These are phyloP conservation scores for Yoshiicerus persimilis DNA, from an alignment of 1,140 invertebrate species.

Conservation along the genomic window DNA sequence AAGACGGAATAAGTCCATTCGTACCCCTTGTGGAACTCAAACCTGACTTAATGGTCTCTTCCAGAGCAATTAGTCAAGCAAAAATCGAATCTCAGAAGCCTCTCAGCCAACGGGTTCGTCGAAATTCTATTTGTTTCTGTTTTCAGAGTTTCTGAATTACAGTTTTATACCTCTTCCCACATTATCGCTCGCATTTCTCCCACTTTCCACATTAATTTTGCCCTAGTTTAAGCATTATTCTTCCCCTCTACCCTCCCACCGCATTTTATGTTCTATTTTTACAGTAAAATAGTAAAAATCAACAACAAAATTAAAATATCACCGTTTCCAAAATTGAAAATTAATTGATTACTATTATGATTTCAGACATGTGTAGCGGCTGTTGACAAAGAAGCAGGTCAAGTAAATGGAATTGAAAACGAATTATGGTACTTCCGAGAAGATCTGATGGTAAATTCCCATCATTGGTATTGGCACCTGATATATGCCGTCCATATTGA, in stretches of 20 bases:
- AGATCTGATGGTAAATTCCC: too few relatives aligned
- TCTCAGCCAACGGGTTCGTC: not conserved
- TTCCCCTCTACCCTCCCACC: too few relatives aligned
- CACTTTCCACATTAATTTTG: too few relatives aligned
- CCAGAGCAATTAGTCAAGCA: not conserved
- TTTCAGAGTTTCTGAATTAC: too few relatives aligned
- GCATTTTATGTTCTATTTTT: too few relatives aligned
- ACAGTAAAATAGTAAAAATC: too few relatives aligned
- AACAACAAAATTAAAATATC: too few relatives aligned
- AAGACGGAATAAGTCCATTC: not conserved
- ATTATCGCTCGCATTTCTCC: too few relatives aligned
- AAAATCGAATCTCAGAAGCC: not conserved
- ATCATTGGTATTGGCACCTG: too few relatives aligned
- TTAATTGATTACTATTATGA: not conserved
- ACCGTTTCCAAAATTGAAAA: not conserved
- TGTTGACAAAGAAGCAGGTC: not conserved
- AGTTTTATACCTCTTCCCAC: not conserved
- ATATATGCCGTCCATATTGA: not conserved
- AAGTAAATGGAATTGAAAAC: conserved; percentile 55
- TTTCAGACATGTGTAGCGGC: not conserved
- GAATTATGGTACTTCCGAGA: conserved; percentile 72
- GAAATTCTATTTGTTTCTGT: too few relatives aligned
- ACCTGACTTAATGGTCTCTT: not conserved
- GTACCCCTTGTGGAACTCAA: not conserved
- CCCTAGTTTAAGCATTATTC: too few relatives aligned